These are phyloP conservation scores for Battus philenor DNA, from an alignment of 1,140 invertebrate genomes.

Conservation along the genomic window DNA sequence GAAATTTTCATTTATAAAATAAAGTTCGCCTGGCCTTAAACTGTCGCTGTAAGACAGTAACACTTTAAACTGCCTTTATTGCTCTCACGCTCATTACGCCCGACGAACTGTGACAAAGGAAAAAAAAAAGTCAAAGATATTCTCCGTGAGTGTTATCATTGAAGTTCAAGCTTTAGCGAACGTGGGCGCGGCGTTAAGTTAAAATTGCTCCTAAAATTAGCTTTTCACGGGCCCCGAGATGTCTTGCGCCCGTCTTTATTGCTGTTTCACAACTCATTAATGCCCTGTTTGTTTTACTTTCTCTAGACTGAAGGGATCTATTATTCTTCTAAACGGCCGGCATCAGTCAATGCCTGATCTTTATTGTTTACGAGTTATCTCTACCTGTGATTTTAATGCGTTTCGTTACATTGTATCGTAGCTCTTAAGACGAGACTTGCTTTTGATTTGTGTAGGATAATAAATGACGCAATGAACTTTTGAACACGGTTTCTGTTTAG, in stretches of 20 bases:
- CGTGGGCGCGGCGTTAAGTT: slow-evolving; percentile 4
- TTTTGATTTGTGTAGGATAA: too few relatives aligned
- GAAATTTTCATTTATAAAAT: too few relatives aligned
- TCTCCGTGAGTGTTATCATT: slow-evolving; percentile 1
- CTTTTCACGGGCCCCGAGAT: slow-evolving; percentile 4
- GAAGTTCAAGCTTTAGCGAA: slow-evolving; percentile 9
- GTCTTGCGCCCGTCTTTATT: slow-evolving; percentile 12
- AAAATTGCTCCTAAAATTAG: slow-evolving; percentile 18
- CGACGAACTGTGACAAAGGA: background rate
- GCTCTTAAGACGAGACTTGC: too few relatives aligned
- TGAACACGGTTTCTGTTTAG: too few relatives aligned
- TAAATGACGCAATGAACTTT: too few relatives aligned
- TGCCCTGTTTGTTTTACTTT: slow-evolving; percentile 12
- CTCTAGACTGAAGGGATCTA: slow-evolving; percentile 1
- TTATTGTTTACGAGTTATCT: slow-evolving; percentile 4
- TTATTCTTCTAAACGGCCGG: slow-evolving; percentile 13
- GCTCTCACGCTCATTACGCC: background rate
- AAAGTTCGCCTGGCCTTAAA: too few relatives aligned
- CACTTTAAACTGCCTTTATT: background rate
- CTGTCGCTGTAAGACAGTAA: too few relatives aligned
- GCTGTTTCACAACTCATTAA: slow-evolving; percentile 17
- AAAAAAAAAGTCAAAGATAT: slow-evolving; percentile 9
- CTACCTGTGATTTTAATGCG: too few relatives aligned
- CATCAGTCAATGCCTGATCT: slow-evolving; percentile 8
- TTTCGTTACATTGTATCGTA: too few relatives aligned